Percentiles rank a stretch among this genome's conserved stretches.
Conservation (phyloP, 2,888 invertebrate species). For the Volucella bombylans region DNA sequence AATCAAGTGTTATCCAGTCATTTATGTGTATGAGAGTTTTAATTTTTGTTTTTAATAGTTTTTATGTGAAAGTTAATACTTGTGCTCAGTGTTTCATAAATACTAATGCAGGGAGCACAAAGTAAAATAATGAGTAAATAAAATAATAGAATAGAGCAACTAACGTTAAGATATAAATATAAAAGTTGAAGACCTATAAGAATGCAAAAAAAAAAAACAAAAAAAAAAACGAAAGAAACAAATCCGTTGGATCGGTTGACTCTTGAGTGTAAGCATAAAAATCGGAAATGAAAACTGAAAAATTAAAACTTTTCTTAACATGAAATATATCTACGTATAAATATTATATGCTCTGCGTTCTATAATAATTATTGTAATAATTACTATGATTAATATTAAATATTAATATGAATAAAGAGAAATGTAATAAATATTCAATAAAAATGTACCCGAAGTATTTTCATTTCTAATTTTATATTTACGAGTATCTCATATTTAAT, state of each 20-base stretch:
- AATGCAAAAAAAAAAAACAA: neutral
- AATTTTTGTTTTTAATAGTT: constrained; percentile 31
- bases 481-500: no score
- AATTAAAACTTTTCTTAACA: constrained; percentile 54
- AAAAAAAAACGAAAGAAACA: neutral
- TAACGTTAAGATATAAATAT: constrained; percentile 36
- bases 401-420: constrained; percentile 65
- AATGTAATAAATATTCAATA: constrained; percentile 68
- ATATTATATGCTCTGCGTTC: constrained; percentile 66
- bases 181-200: constrained; percentile 22
- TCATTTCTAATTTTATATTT: neutral
- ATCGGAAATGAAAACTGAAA: constrained; percentile 12
- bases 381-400: constrained; percentile 65
- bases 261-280: constrained; percentile 29
- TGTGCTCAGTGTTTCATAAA: constrained; percentile 32
- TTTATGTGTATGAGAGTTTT: constrained; percentile 53
- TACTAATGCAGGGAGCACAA: constrained; percentile 19
- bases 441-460: constrained; percentile 35
- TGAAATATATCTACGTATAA: constrained; percentile 34
- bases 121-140: constrained; percentile 22
- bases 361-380: constrained; percentile 60
- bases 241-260: constrained; percentile 16
- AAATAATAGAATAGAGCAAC: constrained; percentile 40
- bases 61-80: constrained; percentile 37
- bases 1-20: constrained; percentile 68